phyloP scores from a whole-genome alignment of 2,797 vertebrate genomes.

The Thalassophryne amazonica region DNA sequence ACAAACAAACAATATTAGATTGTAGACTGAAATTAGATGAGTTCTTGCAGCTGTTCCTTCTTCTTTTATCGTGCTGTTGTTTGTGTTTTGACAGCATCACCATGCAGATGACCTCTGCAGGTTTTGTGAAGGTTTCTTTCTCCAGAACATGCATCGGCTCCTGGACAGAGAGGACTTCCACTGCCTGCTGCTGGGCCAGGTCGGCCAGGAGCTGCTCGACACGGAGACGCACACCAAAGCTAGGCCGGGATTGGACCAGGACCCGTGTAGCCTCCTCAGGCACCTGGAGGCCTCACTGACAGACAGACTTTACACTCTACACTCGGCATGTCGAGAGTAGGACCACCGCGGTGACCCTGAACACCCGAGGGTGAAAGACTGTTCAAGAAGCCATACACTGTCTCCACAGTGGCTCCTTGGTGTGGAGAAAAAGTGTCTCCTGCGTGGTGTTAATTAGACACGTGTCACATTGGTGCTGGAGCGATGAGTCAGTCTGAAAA shows the following conservation, averaged over 20 bases:
- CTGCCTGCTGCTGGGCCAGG: constrained; percentile 82
- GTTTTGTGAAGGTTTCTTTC: constrained; percentile 91
- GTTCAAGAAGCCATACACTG: constrained; percentile 6
- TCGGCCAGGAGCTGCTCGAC: constrained; percentile 65
- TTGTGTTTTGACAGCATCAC: constrained; percentile 75
- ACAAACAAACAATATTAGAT: too few species aligned
- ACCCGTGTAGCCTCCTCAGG: constrained; percentile 53
- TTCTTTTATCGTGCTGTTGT: not conserved
- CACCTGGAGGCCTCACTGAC: constrained; percentile 82
- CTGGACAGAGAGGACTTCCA: constrained; percentile 86
- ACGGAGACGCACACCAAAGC: constrained; percentile 48
- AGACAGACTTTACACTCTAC: constrained; percentile 77
- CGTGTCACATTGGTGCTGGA: too few species aligned
- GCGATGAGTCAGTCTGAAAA: too few species aligned
- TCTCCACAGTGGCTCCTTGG: too few species aligned
- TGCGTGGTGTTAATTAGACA: too few species aligned
- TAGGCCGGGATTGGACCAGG: constrained; percentile 70
- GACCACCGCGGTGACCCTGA: rapidly evolving
- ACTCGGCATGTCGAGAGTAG: constrained; percentile 82
- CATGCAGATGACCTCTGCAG: constrained; percentile 79
- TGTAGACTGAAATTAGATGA: too few species aligned
- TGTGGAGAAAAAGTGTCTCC: too few species aligned
- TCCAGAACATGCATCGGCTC: constrained; percentile 87
- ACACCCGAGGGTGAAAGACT: not conserved
- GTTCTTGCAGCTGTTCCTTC: too few species aligned